Base-by-base conservation (phyloP, 1,140 invertebrate species). In the Sarcophaga peregrina region DNA sequence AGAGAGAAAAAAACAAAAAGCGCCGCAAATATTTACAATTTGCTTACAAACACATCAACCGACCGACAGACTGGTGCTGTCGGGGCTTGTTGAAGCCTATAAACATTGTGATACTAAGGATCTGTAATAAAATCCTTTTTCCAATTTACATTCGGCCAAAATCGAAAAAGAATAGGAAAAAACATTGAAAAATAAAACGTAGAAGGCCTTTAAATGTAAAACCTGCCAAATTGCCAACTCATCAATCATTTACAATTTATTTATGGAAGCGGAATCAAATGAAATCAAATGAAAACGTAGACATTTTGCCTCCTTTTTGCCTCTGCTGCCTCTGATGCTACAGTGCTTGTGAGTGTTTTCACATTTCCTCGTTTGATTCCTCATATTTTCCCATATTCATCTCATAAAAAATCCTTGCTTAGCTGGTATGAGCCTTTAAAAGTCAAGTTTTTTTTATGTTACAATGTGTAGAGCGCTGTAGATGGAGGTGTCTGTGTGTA, bases 211-310 rank as follows among this genome's bases (percentile, higher is more conserved):
- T 37, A 37, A 37, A 37, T 37, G 0, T 0, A 54, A 10, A 54
- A 54, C 10, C 52, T 4, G 15, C 7, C 15, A 58, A 58, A 58
- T 58, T 58, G 54, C 54, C 15, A 58, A 58, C 54, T 58, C 54
- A 58, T 58, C 54, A 58, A 58, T 58, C 54, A 58, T 58, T 58
- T n/a, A n/a, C n/a, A n/a, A 58, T 58, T 58, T 58, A 58, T 58
- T n/a, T n/a, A 58, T 58, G 13, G n/a, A 58, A 58, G 15, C 15
- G 15, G n/a, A 7, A 58, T n/a, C n/a, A n/a, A 13, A 3, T 13
- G n/a, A n/a, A 58, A 58, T 13, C 10, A 15, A 15, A 9, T 13
- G 15, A 54, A 54, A 54, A 10, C 52, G 15, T 58, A n/a, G 13
- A 13, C n/a, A 6, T 58, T 58, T n/a, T 58, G 54, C 15, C 54